phyloP scores from a whole-genome alignment of 2,888 invertebrate species.

The Clunio marinus region DNA sequence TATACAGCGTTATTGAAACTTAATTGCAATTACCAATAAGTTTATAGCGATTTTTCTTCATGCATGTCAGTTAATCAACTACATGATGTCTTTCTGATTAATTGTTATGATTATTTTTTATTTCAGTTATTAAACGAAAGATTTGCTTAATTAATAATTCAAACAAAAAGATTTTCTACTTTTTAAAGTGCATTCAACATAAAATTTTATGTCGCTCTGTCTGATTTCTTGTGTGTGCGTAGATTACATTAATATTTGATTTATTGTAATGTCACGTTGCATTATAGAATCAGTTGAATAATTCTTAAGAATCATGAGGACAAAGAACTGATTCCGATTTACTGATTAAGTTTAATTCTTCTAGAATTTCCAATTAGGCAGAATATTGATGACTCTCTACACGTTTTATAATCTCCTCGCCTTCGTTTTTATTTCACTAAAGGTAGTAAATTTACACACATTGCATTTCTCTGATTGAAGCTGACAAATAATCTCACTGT shows the following conservation, averaged over 20 bases:
- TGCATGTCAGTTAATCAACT: not conserved
- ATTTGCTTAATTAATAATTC: too few species aligned
- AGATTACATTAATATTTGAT: conserved; percentile 1
- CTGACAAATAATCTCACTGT: conserved; percentile 29
- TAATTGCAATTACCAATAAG: conserved; percentile 15
- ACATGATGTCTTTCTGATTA: conserved; percentile 7
- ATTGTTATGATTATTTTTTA: too few species aligned
- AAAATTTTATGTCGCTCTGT: conserved; percentile 1
- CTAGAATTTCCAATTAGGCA: conserved; percentile 20
- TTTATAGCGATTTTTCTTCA: not conserved
- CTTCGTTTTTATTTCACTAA: not conserved
- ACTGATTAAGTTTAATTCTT: not conserved
- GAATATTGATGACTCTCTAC: not conserved
- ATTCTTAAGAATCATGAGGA: not conserved
- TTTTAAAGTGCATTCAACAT: too few species aligned
- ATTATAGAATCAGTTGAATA: not conserved
- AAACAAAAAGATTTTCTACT: too few species aligned
- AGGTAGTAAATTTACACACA: conserved; percentile 17
- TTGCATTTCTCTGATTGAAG: conserved; percentile 28
- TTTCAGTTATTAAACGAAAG: not conserved
- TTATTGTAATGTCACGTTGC: not conserved
- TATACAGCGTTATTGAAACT: conserved; percentile 7
- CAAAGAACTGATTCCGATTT: conserved; percentile 1
- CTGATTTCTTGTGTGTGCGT: not conserved
- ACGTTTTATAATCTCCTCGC: too few species aligned